Evolutionary conservation across 2,797 vertebrate species (phyloP), one percentile per base, ranked within the genome.

Genomic region (Pogoniulus pusillus): DNA sequence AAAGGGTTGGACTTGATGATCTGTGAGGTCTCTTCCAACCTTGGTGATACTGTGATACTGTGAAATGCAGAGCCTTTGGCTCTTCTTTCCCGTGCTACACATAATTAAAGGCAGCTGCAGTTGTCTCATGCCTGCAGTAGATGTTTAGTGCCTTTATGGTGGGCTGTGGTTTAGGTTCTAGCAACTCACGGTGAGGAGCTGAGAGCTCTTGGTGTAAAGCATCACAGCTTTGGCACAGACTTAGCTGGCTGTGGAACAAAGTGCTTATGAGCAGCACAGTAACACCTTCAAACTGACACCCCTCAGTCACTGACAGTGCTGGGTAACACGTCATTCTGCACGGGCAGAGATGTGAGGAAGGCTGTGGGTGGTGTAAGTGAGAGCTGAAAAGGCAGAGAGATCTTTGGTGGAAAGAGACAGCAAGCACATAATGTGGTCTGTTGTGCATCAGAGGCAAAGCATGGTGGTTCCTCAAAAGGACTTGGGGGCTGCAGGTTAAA

Each of bases 191-290:
- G 37, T 34, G 55, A 73, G 49, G 30, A 73, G 54, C 55, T 9
- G 5, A 23, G 54, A 66, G 14, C 39, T 75, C n/a, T 37, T 23
- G 45, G 70, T 13, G 29, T 65, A 6, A 79, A 41, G 32, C 26
- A 35, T 18, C 26, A 45, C 0, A 1, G 51, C 27, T 70, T 70
- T 39, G 54, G 54, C 29, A 10, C 0, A 1, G 51, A 23, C 14
- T 6, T 14, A n/a, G 54, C 47, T 17, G 24, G 54, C 54, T 34
- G 41, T 45, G 41, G 41, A 81, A 62, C 5, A 34, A 74, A 72
- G 34, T 0, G 0, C 22, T 62, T 41, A 15, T 9, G 12, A 62
- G n/a, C 27, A 51, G 49, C 4, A 22, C 1, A 8, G 7, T 43
- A 70, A 55, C 34, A 45, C 20, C 29, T 66, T 51, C 37, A 35